Evolutionary conservation across 2,888 invertebrate genomes (phyloP), one percentile per base, ranked within the genome.

Genomic region (Disparrhopalites patrizii): DNA sequence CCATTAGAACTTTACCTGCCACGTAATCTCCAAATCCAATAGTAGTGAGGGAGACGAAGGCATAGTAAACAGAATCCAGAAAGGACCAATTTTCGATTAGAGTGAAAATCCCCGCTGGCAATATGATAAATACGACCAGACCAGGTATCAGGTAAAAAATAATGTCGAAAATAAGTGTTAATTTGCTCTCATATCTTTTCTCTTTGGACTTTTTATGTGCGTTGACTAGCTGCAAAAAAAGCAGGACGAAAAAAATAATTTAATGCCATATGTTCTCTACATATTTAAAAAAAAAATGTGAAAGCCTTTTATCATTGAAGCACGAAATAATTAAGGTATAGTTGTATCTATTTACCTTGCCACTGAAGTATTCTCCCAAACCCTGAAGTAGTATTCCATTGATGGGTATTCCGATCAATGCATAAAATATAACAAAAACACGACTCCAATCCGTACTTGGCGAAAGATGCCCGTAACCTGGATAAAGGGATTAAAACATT

Each of bases 21-120:
- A 94, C 93, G 77, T 86, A 86, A 79, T 94, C 94, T n/a, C 94
- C 94, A 79, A 93, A 94, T 40, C 93, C 93, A 71, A 94, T 93
- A 3, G 92, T 92, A 2, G 91, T 89, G 13, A 91, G 83, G 0
- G 91, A 91, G 15, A 92, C 90, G 77, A 91, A 93, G 23, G 91
- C 88, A 77, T 90, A 94, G 78, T 93, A 94, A 47, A 93, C 84
- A 0, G 92, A 85, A 47, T 91, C 87, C 8, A 90, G 85, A 77
- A 89, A 94, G 8, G 85, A 84, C 94, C 94, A 94, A 1, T 85
- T 86, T 81, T 94, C 94, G 76, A 91, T 90, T 61, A 89, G 84
- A 20, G 89, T 86, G 77, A 94, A 92, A 38, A 93, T 83, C 71
- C 89, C 87, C 0, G 93, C 87, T 0, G 94, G 94, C 50, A 93